Base-by-base conservation (phyloP, 92 coral and sea anemone genomes). In the Galaxea fascicularis region DNA sequence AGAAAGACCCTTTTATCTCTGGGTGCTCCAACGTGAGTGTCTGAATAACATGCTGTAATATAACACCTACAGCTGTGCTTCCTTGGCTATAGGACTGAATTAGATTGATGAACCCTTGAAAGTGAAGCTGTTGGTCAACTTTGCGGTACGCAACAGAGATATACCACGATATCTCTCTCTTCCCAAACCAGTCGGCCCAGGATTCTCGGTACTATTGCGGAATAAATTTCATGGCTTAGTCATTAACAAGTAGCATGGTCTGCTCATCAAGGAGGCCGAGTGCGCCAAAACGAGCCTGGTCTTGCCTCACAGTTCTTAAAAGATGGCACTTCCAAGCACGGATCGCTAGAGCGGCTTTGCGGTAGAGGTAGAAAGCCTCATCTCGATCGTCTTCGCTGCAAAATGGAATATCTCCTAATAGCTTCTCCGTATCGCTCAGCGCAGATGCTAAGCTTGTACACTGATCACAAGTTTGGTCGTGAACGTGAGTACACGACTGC, bases 121-220 rank as follows among this genome's bases (percentile, higher is more conserved):
- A 77, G 62, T 85, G 77, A 9, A 85, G 56, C 58, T 21, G 44
- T 10, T 56, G 73, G 20, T 86, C 49, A 26, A 62, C 27, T 39
- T 44, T 54, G 9, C 85, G 78, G 18, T 71, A 86, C 5, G 60
- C 90, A 21, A 71, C 90, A 31, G 86, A 86, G 16, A 76, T 77
- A 71, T 85, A 84, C 89, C 89, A 86, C 10, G 85, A 86, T 27
- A 86, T n/a, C n/a, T n/a, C n/a, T n/a, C n/a, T n/a, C n/a, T n/a
- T n/a, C n/a, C n/a, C n/a, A n/a, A n/a, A n/a, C 85, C 85, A 86
- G 63, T 69, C 78, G 4, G 89, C n/a, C 73, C 78, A 73, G 25
- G 85, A 85, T 74, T 77, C 89, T 31, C 70, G 62, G 77, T 85
- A 69, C 71, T 18, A 66, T 24, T 68, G 78, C 17, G 85, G 85